phyloP scores from a whole-genome alignment of 2,113 vertebrate species.

The Taxidea taxus region DNA sequence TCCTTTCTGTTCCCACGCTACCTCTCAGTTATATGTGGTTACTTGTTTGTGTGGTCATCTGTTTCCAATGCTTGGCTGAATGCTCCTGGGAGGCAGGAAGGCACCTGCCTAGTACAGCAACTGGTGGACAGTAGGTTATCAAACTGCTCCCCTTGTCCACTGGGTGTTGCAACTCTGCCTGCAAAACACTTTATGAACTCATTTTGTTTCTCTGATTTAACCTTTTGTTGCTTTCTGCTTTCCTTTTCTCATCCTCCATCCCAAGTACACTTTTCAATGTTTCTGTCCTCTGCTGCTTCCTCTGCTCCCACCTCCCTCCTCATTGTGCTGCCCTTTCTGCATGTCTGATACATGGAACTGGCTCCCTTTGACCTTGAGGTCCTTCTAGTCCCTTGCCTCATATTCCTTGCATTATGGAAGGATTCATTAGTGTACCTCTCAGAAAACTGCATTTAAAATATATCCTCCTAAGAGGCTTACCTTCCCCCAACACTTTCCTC shows the following conservation, averaged over 20 bases:
- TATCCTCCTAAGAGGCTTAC: background rate
- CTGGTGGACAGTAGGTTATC: background rate
- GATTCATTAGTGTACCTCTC: background rate
- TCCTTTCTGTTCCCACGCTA: background rate
- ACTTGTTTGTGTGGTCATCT: background rate
- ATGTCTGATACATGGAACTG: background rate
- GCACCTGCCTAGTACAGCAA: fast-evolving
- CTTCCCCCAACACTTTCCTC: background rate
- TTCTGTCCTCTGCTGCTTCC: background rate
- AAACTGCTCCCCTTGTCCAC: background rate
- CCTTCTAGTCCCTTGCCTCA: background rate
- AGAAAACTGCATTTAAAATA: background rate
- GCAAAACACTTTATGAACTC: background rate
- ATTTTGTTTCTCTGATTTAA: background rate
- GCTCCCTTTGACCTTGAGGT: background rate
- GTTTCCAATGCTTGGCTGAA: background rate
- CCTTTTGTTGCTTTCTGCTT: background rate
- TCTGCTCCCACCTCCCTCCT: background rate
- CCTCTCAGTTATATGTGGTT: background rate
- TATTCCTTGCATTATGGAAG: background rate
- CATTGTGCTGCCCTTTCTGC: background rate
- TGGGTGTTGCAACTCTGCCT: background rate
- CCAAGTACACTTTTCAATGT: background rate
- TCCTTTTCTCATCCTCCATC: background rate
- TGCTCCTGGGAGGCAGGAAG: background rate